Base-by-base conservation (phyloP, 2,797 vertebrate genomes). In the Manis pentadactyla region DNA sequence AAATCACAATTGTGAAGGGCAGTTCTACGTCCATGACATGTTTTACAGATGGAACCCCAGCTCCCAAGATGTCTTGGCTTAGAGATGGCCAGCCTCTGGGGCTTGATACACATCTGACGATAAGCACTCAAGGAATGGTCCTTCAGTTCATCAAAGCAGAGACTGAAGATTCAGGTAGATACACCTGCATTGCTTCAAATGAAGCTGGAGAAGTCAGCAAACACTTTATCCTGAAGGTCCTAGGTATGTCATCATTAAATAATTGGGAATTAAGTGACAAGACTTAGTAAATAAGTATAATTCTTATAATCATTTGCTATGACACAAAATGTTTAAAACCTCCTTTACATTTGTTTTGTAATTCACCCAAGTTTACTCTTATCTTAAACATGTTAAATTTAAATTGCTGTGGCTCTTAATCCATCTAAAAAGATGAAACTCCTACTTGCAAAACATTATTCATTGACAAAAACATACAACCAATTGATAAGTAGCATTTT, bases 101-200 rank as follows among this genome's bases (percentile, higher is more conserved):
- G 17, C 93, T 92, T 0, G 98, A 98, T 39, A n/a, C 92, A 37
- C 98, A 97, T 46, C 37, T 99, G 86, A 94, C 49, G 0, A 79
- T 99, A n/a, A 97, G 98, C 66, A 98, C 98, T 92, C 98, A 98
- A 71, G 99, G 99, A 87, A 99, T 98, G 98, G 98, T 99, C 13
- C 96, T 99, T 87, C 99, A 99, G 87, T 98, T 99, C 87, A 66
- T 89, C 31, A 79, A 89, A 69, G 97, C 98, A 34, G 98, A 98
- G 49, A 97, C 98, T 7, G 98, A 97, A 12, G 98, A 99, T 69
- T 98, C 99, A 0, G 99, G 99, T 34, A 98, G 90, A 53, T 99
- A 99, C 97, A 99, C 99, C 68, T 99, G 99, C 9, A 64, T 98
- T 64, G 99, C 99, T 25, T 98, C 98, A 87, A 99, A 99, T 87